Evolutionary conservation across 1,140 invertebrate genomes (phyloP), one percentile per base, ranked within the genome.

Genomic region (Penaeus vannamei): DNA sequence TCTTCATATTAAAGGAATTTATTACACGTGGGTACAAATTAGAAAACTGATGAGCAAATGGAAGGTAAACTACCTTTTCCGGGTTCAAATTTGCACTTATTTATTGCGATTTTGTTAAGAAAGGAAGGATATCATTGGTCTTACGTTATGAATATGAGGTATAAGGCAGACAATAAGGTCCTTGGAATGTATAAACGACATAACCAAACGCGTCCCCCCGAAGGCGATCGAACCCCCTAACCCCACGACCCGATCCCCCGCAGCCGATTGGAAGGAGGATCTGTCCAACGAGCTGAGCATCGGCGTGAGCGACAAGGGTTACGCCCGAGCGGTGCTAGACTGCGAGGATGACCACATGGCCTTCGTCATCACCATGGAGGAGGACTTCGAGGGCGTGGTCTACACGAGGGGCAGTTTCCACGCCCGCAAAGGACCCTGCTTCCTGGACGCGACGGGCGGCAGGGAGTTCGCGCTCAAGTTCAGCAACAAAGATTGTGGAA

Each of bases 341-440:
- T 92, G 91, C 83, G 87, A 86, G 29, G 88, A 90, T 46, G 84
- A 91, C 20, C 61, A 84, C 22, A 92, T 92, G 81, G 88, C 90
- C 46, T 91, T 92, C 1, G 92, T 94, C 77, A 91, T 95, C 26
- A 93, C 93, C 90, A 94, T 94, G 0, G 93, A 94, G 19, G 93
- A 95, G 23, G 94, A 95, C 62, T 95, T 95, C 91, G 93, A 93
- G 8, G 95, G 95, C 4, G 94, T 95, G 0, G 94, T 95, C 92
- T 95, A 95, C 90, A 95, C 95, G 0, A 93, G 94, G 82, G 95
- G 95, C 26, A 95, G 93, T 86, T 95, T 95, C 91, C 93, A 95
- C 91, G 93, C 94, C 91, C 92, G 94, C 26, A 88, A 87, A 5
- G 91, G 93, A 4, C 93, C 94, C 0, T 95, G 95, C 90, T 95